A percentile compares a stretch with the other conserved stretches of the same genome.
phyloP scores from a whole-genome alignment of 2,113 vertebrate genomes.

The Hippocampus barbouri region DNA sequence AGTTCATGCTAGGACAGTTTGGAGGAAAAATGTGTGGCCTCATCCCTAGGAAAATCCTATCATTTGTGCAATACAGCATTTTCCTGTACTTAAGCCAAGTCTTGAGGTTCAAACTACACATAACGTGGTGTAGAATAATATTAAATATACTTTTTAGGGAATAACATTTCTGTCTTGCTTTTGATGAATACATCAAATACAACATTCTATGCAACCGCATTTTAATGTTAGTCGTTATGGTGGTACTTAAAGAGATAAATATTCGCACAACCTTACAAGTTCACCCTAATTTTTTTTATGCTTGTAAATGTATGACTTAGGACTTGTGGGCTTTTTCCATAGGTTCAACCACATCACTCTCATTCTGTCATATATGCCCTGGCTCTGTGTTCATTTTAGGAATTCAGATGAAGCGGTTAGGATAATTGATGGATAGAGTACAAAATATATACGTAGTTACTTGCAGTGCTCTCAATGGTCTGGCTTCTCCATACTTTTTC shows the following conservation, averaged over 20 bases:
- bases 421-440: too few relatives aligned
- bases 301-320: too few relatives aligned
- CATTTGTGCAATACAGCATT: background rate
- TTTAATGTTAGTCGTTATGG: background rate
- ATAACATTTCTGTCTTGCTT: background rate
- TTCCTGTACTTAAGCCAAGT: background rate
- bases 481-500: too few relatives aligned
- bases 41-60: background rate
- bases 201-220: background rate
- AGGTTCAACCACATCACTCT: too few relatives aligned
- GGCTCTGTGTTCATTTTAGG: too few relatives aligned
- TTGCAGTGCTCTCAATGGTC: too few relatives aligned
- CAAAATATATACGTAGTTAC: too few relatives aligned
- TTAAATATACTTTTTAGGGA: background rate
- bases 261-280: background rate
- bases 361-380: too few relatives aligned
- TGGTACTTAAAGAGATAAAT: background rate
- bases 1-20: background rate
- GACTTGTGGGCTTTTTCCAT: too few relatives aligned
- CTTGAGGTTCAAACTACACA: background rate
- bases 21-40: background rate
- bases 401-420: too few relatives aligned
- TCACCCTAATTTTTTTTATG: too few relatives aligned
- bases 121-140: background rate
- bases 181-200: background rate